Evolutionary conservation across 2,888 invertebrate genomes (phyloP), one percentile per base, ranked within the genome.

Genomic region (Calliscelio sp.): DNA sequence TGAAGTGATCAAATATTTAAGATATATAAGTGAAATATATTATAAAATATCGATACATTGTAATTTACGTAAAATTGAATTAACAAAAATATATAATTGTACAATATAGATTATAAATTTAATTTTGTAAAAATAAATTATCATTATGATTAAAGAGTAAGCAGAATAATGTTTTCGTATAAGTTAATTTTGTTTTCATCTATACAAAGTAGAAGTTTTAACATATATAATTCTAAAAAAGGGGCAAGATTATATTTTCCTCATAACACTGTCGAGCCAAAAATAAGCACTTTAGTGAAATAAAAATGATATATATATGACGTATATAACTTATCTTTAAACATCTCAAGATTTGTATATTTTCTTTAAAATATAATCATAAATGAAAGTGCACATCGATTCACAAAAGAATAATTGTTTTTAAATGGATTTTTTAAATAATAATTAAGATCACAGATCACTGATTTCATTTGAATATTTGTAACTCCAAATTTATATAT

Each of bases 191-290:
- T 8, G 22, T 49, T 49, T 22, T 22, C 3, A 11, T 22, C 1
- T 49, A 22, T 22, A 44, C 8, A 10, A 10, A 49, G 49, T 49
- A 49, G 49, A 49, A 49, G n/a, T 22, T 44, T 44, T 44, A 22
- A 22, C 10, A 22, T 49, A 22, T 22, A 49, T 49, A 49, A 49
- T 55, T 55, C 28, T 55, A 28, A 53, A 53, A 32, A 32, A 55
- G 10, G 2, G 28, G 16, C 55, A 18, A 55, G 10, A 28, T 55
- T 55, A 55, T 55, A 55, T 55, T 55, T 55, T 55, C 2, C 18
- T 32, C 28, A 28, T 8, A 28, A 28, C 28, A 6, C 28, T 28
- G 28, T 28, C 28, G 28, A 28, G 28, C n/a, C n/a, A 28, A 28
- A 28, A 6, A 16, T 5, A 46, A 46, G 18, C 46, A 46, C n/a